Evolutionary conservation across 2,888 invertebrate species (phyloP), one percentile per base, ranked within the genome.

Genomic region (Dryocosmus kuriphilus): DNA sequence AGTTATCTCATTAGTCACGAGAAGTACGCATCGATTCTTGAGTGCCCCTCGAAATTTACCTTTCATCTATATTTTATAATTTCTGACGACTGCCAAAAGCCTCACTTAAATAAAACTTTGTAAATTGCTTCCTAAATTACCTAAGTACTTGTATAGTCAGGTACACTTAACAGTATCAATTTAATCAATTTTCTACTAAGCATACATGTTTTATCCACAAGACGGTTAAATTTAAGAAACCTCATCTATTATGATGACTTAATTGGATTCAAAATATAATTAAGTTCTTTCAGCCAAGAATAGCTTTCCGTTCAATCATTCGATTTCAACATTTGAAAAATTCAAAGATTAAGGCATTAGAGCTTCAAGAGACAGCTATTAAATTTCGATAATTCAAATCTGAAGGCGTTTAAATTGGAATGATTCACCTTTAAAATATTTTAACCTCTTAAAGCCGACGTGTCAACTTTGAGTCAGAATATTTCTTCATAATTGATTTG

Each of bases 1-100:
- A 71, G 11, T 71, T 71, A 71, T 46, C 71, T 71, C 71, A 51
- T 71, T 71, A 71, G 71, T 32, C 51, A 51, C 51, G n/a, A 30
- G 27, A 51, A 41, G n/a, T 51, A 19, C 27, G 46, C n/a, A 51
- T 71, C 51, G 71, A 71, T 41, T 71, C 51, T 22, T 65, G 27
- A 67, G 16, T 19, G 24, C 46, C 46, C 46, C 41, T 46, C 46
- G 19, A 27, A 67, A 67, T 67, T 46, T 46, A 67, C 41, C 46
- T 67, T 67, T 46, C 24, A 38, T 65, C 0, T 65, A 41, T 22
- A 65, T 24, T 19, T 35, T 63, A 63, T 63, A 67, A 67, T 27
- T 46, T 67, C 41, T 27, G 16, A 8, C 27, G 27, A 67, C 67
- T 67, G 41, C 27, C 67, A 67, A 67, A 38, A 41, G 67, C 16